Evolutionary conservation across 2,888 invertebrate genomes (phyloP), one percentile per base, ranked within the genome.

Genomic region (Yponomeuta plumbellus): DNA sequence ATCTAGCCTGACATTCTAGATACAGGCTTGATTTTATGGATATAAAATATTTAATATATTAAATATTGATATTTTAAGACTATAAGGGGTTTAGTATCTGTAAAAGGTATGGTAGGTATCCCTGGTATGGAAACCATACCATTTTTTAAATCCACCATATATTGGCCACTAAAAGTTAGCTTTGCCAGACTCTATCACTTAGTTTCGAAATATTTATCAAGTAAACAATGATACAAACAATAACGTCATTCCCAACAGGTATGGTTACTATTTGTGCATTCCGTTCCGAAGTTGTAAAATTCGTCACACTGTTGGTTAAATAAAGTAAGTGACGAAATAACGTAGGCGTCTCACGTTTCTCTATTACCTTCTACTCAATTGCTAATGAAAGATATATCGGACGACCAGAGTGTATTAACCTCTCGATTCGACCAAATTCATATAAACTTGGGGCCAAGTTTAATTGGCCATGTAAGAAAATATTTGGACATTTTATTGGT

Each of bases 331-430:
- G 44, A 52, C 44, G 44, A 52, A 13, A 52, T 52, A 13, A 52
- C 17, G 17, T 52, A 52, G 44, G 44, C 44, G 44, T 13, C 17
- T 3, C 44, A 52, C 44, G 13, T 52, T 17, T 34, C 34, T 34
- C 34, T 34, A 34, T 34, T 8, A 34, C 34, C 8, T 26, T 4
- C 10, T 6, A 17, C 44, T 52, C 44, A 17, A 52, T 52, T 17
- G 44, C 44, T 52, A 52, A 52, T 52, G 44, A 52, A 52, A 52
- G 44, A 52, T 52, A 52, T 52, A 52, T 52, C 17, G 34, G 44
- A 17, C 3, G 44, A 52, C 44, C 17, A 52, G 17, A 52, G 17
- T 17, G 17, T 13, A 52, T 13, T 6, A 17, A 13, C 17, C 44
- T 52, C 44, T 52, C 44, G 44, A 8, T 17, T 3, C 44, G 17